Evolutionary conservation across 2,888 invertebrate species (phyloP).

Genomic region (Chirona hameri): DNA sequence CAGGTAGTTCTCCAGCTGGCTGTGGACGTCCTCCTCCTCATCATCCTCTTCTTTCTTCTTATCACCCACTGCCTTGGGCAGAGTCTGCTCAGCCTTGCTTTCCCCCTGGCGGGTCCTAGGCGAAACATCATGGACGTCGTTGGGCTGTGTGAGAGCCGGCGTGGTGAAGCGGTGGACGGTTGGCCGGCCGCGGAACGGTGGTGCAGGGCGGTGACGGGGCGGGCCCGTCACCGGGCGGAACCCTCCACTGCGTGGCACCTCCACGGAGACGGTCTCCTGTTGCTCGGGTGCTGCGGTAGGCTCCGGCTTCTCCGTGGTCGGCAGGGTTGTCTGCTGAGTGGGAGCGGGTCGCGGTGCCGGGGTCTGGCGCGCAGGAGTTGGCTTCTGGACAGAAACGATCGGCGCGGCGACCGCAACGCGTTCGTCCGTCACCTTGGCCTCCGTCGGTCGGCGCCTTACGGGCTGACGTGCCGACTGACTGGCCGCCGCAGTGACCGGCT

Average conservation of each 20-base stretch:
- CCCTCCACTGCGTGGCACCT: no score
- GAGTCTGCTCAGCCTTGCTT: no score
- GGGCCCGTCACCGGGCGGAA: neutral
- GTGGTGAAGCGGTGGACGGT: neutral
- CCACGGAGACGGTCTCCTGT: no score
- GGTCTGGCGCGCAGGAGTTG: no score
- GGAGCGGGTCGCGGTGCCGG: no score
- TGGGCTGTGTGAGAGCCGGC: neutral
- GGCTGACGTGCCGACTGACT: no score
- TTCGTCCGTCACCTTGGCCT: neutral
- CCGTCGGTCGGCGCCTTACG: neutral
- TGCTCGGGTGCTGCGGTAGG: no score
- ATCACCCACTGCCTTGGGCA: neutral
- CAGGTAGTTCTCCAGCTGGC: conserved; percentile 8
- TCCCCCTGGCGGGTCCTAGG: neutral
- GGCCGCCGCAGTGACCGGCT: neutral
- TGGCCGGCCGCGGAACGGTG: neutral
- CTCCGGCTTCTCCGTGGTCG: no score
- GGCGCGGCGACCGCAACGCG: neutral
- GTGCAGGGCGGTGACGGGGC: neutral
- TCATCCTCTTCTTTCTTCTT: neutral
- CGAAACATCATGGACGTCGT: neutral
- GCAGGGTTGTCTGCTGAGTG: no score
- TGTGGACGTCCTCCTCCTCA: neutral
- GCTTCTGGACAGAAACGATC: neutral